A percentile compares a stretch with the other conserved stretches of the same genome.
These are phyloP conservation scores for Pseudomyrmex gracilis DNA, from an alignment of 1,140 invertebrate genomes.

Conservation along the genomic window DNA sequence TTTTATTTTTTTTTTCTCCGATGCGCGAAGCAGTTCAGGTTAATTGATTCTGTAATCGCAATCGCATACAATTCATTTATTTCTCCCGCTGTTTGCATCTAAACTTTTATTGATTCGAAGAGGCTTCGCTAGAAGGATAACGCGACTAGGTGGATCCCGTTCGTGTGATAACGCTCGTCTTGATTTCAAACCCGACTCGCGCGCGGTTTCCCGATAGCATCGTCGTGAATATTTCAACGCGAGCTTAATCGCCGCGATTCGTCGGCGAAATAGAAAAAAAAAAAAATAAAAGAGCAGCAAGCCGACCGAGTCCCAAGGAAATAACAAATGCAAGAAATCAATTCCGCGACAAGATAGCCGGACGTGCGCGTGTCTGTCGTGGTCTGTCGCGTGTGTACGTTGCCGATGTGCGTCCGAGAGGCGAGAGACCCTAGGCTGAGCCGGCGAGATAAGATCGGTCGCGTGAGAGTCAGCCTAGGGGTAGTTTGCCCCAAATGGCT, in stretches of 20 bases:
- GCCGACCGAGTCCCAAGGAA: conserved; percentile 59
- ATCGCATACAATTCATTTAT: background rate
- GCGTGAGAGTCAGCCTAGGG: conserved; percentile 75
- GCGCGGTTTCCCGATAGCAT: conserved; percentile 38
- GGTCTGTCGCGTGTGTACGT: conserved; percentile 26
- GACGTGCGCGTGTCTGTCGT: conserved; percentile 18
- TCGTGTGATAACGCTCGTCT: conserved; percentile 32
- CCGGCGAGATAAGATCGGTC: conserved; percentile 78
- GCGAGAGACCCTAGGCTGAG: conserved; percentile 59
- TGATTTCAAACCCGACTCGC: conserved; percentile 46
- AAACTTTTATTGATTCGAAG: conserved; percentile 14
- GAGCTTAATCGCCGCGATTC: conserved; percentile 51
- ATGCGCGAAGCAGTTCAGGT: background rate
- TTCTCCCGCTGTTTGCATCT: background rate
- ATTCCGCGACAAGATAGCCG: conserved; percentile 68
- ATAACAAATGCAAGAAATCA: conserved; percentile 78
- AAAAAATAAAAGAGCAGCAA: conserved; percentile 31
- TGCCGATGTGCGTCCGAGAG: conserved; percentile 52
- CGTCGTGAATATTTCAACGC: conserved; percentile 50
- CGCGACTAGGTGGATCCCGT: background rate
- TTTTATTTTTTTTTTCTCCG: conserved; percentile 19
- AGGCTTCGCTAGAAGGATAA: background rate
- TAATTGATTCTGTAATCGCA: conserved; percentile 16
- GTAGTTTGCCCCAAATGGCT: conserved; percentile 78
- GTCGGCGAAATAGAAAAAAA: conserved; percentile 6